Evolutionary conservation across 53 echinoderm and acorn worm genomes (phyloP), one percentile per base, ranked within the genome.

Genomic region (Echinarachnius parma): DNA sequence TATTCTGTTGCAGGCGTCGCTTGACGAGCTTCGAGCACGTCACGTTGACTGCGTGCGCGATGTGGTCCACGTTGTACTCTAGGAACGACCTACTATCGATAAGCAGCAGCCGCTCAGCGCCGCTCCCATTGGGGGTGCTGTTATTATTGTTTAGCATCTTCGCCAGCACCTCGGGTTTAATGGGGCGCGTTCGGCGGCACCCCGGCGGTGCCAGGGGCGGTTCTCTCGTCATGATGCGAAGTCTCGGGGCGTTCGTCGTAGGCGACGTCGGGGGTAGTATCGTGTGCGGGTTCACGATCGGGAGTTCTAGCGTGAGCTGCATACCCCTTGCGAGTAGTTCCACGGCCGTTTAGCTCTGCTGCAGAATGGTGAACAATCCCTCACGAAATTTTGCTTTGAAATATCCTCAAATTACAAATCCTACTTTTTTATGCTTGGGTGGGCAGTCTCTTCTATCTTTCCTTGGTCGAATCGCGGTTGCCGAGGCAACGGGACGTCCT

Each of bases 1-100:
- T 96, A 71, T 96, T 87, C 11, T 85, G 85, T 55, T 87, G 85
- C 24, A 96, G 91, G 22, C 96, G 57, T 46, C 96, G 75, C 48
- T 91, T 91, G 45, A 96, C 87, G 10, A 96, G 45, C 61, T 95
- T 96, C 4, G 96, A 96, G 62, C 84, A 84, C 13, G 82, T 88
- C 37, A 96, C 46, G 37, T 91, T 96, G 53, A 91, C 81, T 1
- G 96, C 87, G 59, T 84, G 82, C 44, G 76, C 61, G 35, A 96
- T 75, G 52, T 96, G 96, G 35, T 87, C 85, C 19, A 78, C 71
- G 59, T 96, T 96, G 80, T 89, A 96, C 62, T 91, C 96, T 61
- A 91, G 32, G 64, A 96, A 96, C 15, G 96, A 87, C 27, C 91
- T 49, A 58, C 96, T 82, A 61, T 96, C 96, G 39, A 96, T 91